Base-by-base conservation (phyloP, 2,888 invertebrate species). In the Notodonta ziczac region DNA sequence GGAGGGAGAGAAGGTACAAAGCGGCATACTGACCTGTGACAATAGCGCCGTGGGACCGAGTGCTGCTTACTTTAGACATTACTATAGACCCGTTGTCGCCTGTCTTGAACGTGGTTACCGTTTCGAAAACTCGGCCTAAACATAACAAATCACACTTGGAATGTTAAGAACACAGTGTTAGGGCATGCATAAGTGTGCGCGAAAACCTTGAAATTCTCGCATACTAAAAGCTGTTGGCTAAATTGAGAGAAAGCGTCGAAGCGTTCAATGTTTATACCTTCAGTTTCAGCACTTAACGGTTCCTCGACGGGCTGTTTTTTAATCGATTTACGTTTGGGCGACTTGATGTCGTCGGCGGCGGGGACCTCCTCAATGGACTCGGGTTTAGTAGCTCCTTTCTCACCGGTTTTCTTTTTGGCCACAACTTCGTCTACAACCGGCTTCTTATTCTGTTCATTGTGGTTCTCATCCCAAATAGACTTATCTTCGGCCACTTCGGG, bases 31-130 rank as follows among this genome's bases (percentile, higher is more conserved):
- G 94, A 95, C 95, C 95, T 95, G 95, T 92, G 67, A 95, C 88
- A 70, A 95, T 94, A 69, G 95, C 95, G 85, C 95, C 95, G 78
- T 95, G 95, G 69, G 95, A 95, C 72, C 92, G 94, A 73, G 94
- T 94, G 73, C 95, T 95, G 90, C 95, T 95, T 81, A 95, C 94
- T 88, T 94, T 94, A 84, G 94, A 94, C 78, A 93, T 84, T 72
- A 92, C 79, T 75, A 94, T 93, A 70, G 91, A 87, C 69, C 94
- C 94, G 78, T 90, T 87, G 69, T 84, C 89, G 72, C 86, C 88
- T 77, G 88, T 88, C 90, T 94, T 94, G 93, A 94, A 94, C 63
- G 94, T 94, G 66, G 94, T 94, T 76, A 94, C 89, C 71, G 93
- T 94, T 93, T 94, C 90, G 84, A 94, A 91, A 84, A 93, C 93